Percentiles rank a stretch among this genome's conserved stretches.
These are phyloP conservation scores for Pandion haliaetus DNA, from an alignment of 2,113 vertebrate species.

Conservation along the genomic window DNA sequence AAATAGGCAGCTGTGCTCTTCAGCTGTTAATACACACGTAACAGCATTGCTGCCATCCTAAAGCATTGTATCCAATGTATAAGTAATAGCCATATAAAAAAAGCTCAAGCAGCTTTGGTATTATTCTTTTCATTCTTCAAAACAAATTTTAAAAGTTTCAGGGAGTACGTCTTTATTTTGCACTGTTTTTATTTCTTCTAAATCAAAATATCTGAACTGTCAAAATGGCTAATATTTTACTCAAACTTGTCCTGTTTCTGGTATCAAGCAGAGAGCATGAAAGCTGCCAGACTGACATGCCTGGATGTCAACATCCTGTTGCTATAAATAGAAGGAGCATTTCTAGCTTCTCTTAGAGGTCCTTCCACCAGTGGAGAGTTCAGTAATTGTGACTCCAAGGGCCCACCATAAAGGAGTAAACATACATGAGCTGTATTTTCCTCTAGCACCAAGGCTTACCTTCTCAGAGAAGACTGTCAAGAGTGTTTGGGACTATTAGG, in stretches of 20 bases:
- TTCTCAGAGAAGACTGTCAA: not conserved
- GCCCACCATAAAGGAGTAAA: not conserved
- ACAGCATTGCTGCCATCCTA: not conserved
- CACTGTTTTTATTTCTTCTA: not conserved
- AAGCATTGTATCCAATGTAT: not conserved
- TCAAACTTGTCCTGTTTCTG: not conserved
- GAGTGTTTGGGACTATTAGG: not conserved
- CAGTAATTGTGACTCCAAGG: not conserved
- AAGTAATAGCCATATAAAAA: not conserved
- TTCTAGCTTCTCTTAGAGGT: not conserved
- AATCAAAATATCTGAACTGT: not conserved
- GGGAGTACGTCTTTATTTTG: not conserved
- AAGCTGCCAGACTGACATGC: not conserved
- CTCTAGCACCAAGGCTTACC: not conserved
- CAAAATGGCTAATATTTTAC: not conserved
- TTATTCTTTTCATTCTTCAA: not conserved
- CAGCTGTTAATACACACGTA: not conserved
- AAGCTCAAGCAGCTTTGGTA: not conserved
- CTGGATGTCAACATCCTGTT: not conserved
- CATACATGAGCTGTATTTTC: not conserved
- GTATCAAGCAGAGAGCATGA: rapidly evolving
- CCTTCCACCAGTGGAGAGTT: not conserved
- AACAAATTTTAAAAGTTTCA: not conserved
- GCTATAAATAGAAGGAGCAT: not conserved
- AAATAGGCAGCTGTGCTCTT: not conserved